phyloP scores from a whole-genome alignment of 2,113 vertebrate species.

The Corythaeola cristata region DNA sequence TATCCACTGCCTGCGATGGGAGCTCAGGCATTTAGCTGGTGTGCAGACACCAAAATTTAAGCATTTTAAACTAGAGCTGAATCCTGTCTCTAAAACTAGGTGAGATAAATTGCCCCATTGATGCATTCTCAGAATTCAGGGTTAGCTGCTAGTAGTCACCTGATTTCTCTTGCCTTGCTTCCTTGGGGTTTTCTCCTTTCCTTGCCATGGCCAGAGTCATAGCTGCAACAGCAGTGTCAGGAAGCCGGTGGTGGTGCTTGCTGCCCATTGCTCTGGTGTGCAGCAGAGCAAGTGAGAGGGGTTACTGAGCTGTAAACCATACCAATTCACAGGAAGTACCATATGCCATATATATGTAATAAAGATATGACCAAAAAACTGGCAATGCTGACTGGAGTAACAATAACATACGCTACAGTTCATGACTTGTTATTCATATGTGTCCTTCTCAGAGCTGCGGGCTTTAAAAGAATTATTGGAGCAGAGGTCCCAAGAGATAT shows the following conservation, averaged over 20 bases:
- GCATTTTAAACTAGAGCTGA: background rate
- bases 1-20: background rate
- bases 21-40: background rate
- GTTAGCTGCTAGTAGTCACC: background rate
- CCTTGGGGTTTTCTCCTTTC: background rate
- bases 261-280: background rate
- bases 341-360: background rate
- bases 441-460: background rate
- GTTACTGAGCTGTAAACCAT: background rate
- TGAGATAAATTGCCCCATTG: background rate
- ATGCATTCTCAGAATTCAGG: background rate
- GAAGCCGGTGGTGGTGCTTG: background rate
- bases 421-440: background rate
- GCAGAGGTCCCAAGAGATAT: background rate
- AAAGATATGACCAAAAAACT: background rate
- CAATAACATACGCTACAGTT: background rate
- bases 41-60: background rate
- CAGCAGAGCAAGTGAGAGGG: background rate
- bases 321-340: background rate
- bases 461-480: background rate
- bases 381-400: background rate
- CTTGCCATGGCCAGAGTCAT: background rate
- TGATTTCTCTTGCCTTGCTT: background rate
- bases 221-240: fast-evolving
- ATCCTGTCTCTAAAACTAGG: background rate